Conservation (phyloP, 2,888 invertebrate species). For the Drosophila siamana region DNA sequence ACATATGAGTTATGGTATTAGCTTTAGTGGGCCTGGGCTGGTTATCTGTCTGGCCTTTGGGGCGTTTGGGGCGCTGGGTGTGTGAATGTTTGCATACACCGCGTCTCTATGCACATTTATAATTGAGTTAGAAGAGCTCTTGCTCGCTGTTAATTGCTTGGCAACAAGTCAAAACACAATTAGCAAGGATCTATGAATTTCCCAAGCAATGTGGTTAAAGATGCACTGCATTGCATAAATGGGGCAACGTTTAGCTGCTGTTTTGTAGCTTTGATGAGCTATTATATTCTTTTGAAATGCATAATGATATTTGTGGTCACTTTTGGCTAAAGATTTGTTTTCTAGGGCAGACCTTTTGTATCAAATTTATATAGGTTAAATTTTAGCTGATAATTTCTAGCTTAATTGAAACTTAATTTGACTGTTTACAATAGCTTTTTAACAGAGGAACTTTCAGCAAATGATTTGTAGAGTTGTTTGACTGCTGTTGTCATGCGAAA, state of each 20-base stretch:
- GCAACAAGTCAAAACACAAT: constrained; percentile 20
- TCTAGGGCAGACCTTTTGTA: too few species aligned
- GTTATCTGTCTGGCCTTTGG: constrained; percentile 23
- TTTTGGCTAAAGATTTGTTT: neutral
- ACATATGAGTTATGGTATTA: constrained; percentile 54
- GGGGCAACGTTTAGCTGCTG: neutral
- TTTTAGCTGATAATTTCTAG: too few species aligned
- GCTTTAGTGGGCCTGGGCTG: too few species aligned
- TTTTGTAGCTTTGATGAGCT: neutral
- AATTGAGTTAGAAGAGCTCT: constrained; percentile 47
- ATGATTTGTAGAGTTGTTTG: too few species aligned
- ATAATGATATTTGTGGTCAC: neutral
- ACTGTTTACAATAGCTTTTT: too few species aligned
- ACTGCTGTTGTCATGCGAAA: too few species aligned
- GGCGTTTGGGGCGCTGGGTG: constrained; percentile 51
- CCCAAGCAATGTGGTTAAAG: constrained; percentile 1
- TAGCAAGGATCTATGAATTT: constrained; percentile 37
- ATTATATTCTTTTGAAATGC: neutral
- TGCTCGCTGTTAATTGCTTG: constrained; percentile 43
- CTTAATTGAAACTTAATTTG: too few species aligned
- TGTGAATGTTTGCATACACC: constrained; percentile 57
- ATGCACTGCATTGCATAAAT: neutral
- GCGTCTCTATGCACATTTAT: constrained; percentile 25
- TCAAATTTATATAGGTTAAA: too few species aligned
- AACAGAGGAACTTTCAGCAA: too few species aligned